Evolutionary conservation across 2,797 vertebrate species (phyloP).

Genomic region (Enteromius fasciolatus): DNA sequence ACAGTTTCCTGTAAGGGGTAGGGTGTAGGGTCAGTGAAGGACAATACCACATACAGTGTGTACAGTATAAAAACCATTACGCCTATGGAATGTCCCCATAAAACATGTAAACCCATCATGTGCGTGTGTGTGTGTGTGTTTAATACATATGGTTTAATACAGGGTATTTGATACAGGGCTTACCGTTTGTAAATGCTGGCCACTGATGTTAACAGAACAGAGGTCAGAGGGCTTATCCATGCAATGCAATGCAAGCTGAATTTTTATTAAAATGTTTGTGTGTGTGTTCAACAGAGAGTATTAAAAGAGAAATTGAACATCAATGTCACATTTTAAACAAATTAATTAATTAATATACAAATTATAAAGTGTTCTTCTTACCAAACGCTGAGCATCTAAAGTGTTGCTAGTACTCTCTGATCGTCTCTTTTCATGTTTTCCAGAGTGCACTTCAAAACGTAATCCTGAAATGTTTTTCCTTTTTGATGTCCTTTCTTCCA

Average conservation of each 20-base stretch:
- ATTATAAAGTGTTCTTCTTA: slow-evolving; percentile 57
- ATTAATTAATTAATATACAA: not conserved
- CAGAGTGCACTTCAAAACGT: slow-evolving; percentile 14
- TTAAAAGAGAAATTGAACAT: not conserved
- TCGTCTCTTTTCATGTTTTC: not conserved
- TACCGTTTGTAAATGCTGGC: slow-evolving; percentile 70
- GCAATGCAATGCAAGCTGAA: slow-evolving; percentile 70
- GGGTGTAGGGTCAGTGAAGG: no score
- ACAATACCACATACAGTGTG: no score
- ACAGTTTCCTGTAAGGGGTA: no score
- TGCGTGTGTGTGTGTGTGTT: not conserved
- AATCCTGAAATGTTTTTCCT: slow-evolving; percentile 47
- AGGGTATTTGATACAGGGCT: slow-evolving; percentile 32
- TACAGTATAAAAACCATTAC: no score
- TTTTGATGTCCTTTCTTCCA: slow-evolving; percentile 53
- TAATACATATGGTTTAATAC: not conserved
- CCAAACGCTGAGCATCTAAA: slow-evolving; percentile 71
- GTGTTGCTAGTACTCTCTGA: slow-evolving; percentile 30
- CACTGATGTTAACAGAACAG: slow-evolving; percentile 72
- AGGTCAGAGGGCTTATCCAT: slow-evolving; percentile 74
- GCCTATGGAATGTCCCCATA: no score
- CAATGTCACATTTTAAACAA: not conserved
- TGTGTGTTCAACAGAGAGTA: not conserved
- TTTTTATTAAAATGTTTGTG: slow-evolving; percentile 26
- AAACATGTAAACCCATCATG: no score